Conservation (phyloP, 2,888 invertebrate genomes). For the Xestia rhomboidea region DNA sequence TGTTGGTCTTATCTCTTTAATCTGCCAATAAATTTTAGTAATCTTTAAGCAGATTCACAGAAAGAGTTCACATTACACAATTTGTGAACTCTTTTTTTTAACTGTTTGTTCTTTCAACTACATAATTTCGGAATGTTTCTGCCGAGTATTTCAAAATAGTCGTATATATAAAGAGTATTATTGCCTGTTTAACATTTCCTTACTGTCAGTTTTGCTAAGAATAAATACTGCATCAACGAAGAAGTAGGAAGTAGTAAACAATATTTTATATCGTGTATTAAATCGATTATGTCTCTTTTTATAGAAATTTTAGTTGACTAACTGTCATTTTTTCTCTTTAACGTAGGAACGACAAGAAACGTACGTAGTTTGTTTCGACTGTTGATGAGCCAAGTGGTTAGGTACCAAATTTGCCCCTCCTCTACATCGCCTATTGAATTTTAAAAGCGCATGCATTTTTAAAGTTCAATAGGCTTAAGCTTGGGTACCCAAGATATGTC, state of each 20-base stretch:
- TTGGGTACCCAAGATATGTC: no score
- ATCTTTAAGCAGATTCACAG: slow-evolving; percentile 18
- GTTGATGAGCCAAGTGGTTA: not conserved
- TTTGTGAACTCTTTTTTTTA: no score
- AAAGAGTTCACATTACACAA: not conserved
- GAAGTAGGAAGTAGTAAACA: not conserved
- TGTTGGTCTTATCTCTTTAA: slow-evolving; percentile 37
- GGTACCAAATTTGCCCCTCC: not conserved
- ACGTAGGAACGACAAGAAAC: no score
- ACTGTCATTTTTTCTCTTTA: no score
- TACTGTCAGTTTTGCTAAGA: not conserved
- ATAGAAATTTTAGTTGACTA: not conserved
- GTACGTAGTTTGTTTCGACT: not conserved
- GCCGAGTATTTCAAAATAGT: not conserved
- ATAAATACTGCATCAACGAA: slow-evolving; percentile 1
- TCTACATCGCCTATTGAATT: not conserved
- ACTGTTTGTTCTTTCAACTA: not conserved
- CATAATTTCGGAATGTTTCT: not conserved
- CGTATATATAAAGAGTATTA: not conserved
- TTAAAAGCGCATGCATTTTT: no score
- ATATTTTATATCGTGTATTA: not conserved
- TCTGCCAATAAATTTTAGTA: slow-evolving; percentile 21
- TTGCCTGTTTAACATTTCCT: not conserved
- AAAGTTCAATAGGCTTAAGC: no score
- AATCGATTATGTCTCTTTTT: slow-evolving; percentile 2